Percentiles rank a stretch among this genome's conserved stretches.
phyloP scores from a whole-genome alignment of 64 coral and sea anemone species.

The Actinia tenebrosa region DNA sequence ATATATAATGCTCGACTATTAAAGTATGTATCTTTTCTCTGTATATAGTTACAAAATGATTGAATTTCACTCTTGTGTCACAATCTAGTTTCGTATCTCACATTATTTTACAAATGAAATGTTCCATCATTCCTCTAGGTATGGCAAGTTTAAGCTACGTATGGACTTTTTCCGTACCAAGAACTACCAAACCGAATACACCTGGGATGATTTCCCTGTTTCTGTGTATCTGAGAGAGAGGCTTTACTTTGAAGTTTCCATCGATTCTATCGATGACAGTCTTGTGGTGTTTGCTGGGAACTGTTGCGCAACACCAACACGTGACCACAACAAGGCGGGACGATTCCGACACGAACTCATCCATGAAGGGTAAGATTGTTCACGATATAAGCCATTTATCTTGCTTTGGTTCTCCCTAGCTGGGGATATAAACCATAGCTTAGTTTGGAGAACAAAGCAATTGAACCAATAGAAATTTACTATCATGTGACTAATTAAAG shows the following conservation, averaged over 20 bases:
- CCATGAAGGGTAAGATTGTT: constrained; percentile 45
- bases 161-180: constrained; percentile 50
- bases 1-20: too few relatives aligned
- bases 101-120: neutral
- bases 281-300: constrained; percentile 49
- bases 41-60: too few relatives aligned
- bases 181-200: constrained; percentile 34
- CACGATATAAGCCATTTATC: neutral
- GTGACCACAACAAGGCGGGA: constrained; percentile 49
- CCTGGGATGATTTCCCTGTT: constrained; percentile 56
- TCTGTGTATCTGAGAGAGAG: constrained; percentile 32
- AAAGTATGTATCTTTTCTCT: too few relatives aligned
- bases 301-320: constrained; percentile 48
- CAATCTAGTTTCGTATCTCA: too few relatives aligned
- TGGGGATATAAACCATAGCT: too few relatives aligned
- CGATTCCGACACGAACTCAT: constrained; percentile 49
- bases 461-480: too few relatives aligned
- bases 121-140: constrained; percentile 15
- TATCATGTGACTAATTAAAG: too few relatives aligned
- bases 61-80: too few relatives aligned
- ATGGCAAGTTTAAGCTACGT: constrained; percentile 50
- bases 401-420: neutral
- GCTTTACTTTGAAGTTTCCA: constrained; percentile 57
- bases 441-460: too few relatives aligned
- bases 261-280: constrained; percentile 45